phyloP scores from a whole-genome alignment of 2,888 invertebrate genomes.

The Allacma fusca region DNA sequence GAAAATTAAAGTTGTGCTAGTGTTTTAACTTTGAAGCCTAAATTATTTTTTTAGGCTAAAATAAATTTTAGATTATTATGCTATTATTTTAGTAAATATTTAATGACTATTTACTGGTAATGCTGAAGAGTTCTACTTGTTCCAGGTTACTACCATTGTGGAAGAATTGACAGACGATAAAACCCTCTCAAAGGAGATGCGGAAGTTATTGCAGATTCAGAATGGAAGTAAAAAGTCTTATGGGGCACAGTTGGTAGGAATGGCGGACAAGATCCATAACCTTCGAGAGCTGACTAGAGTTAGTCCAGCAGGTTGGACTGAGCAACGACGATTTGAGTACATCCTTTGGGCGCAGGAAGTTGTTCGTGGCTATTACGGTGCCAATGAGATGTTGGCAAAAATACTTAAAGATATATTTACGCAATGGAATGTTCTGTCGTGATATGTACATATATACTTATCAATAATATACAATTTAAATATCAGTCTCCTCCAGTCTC shows the following conservation, averaged over 20 bases:
- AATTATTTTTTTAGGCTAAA: too few species aligned
- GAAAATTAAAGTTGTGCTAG: too few species aligned
- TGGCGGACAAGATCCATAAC: constrained; percentile 86
- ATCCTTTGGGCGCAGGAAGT: constrained; percentile 76
- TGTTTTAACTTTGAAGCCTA: too few species aligned
- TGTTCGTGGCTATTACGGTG: constrained; percentile 59
- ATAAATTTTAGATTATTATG: too few species aligned
- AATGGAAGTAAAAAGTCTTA: constrained; percentile 69
- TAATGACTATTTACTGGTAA: too few species aligned
- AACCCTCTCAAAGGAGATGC: constrained; percentile 69
- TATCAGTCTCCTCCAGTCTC: too few species aligned
- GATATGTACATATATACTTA: too few species aligned
- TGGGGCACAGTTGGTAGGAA: constrained; percentile 77
- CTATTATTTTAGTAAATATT: too few species aligned
- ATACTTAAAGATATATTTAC: constrained; percentile 51
- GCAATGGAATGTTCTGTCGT: constrained; percentile 28
- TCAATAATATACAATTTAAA: too few species aligned
- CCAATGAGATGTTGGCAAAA: constrained; percentile 49
- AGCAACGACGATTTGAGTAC: constrained; percentile 70
- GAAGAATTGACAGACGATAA: constrained; percentile 80
- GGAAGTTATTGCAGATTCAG: constrained; percentile 74
- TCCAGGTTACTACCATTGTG: constrained; percentile 66
- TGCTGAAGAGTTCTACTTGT: neutral
- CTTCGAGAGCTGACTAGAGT: constrained; percentile 73
- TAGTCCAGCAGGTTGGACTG: constrained; percentile 71